Base-by-base conservation (phyloP, 2,113 vertebrate genomes). In the Rhineura floridana region DNA sequence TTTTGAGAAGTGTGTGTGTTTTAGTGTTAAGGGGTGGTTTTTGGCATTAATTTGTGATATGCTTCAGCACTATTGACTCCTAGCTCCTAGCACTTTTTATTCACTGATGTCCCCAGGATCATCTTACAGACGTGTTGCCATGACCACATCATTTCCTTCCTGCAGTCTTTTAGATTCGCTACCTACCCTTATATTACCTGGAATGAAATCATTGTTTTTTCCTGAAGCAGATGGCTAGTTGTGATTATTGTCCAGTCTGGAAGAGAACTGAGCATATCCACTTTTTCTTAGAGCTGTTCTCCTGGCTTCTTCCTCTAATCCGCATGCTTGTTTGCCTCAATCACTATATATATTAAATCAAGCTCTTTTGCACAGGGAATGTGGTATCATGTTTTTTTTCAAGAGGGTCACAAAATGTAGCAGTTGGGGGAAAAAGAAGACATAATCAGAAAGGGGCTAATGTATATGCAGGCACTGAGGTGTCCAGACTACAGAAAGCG, bases 311-410 rank as follows among this genome's bases (percentile, higher is more conserved):
- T 55, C 65, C 72, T 84, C 50, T 87, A 89, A 88, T 23, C 55
- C 48, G 33, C 88, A 2, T 76, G 86, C 55, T 89, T 88, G 84
- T 90, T 93, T 94, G 84, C 73, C 83, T 89, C 85, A 67, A 19
- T 67, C 12, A 30, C n/a, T 83, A 36, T 62, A 73, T 62, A 73
- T 72, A 25, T 65, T 88, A 75, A 63, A 76, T 75, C 80, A 88
- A 67, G 33, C 25, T 77, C 25, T 33, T 46, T 50, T 55, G 72
- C 55, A 76, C 13, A 3, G 3, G 46, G 2, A 63, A 76, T 83
- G 25, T 48, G 42, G 23, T 82, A 46, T 87, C 69, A 59, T 70
- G 15, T 88, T 23, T 36, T 77, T 76, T 59, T 75, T 33, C 21
- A 65, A 83, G 33, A 52, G 25, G 59, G n/a, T 63, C 55, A 50